Evolutionary conservation across 1,140 invertebrate genomes (phyloP), one percentile per base, ranked within the genome.

Genomic region (Oryctes rhinoceros): DNA sequence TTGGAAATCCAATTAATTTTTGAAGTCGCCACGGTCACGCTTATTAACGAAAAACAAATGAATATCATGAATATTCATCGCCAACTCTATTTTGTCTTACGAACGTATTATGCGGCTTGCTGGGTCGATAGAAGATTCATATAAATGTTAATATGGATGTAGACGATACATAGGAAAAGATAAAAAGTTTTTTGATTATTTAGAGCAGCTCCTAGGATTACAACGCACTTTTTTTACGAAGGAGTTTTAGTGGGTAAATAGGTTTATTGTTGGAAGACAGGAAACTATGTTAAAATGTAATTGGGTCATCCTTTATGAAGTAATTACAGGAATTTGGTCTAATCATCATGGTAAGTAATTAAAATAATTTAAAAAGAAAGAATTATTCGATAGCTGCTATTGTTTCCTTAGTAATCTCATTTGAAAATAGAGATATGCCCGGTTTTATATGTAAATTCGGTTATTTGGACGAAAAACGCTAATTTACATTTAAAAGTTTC

Each of bases 101-200:
- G 13, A 59, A 59, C 53, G 53, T 59, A n/a, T n/a, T n/a, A 3
- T 18, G 53, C 15, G n/a, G 18, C n/a, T 18, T 59, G 39, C 76
- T 78, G 10, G 59, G 65, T 79, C 78, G 71, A 77, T 81, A 75
- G 13, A 75, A 81, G 77, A 78, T 78, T 75, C 78, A 81, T 81
- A 79, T 81, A 81, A 76, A 81, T 81, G 77, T 81, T 78, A 81
- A 81, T 81, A 78, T 78, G 15, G 13, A 59, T 53, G 10, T n/a
- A 15, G 49, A 44, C 39, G 39, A 44, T 44, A 30, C 24, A 44
- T 44, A 44, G 39, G 39, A 3, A 44, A 44, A 44, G 39, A 59
- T 59, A 59, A 59, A 59, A 18, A 3, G 3, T 20, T 59, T 15
- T 15, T 59, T 59, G 53, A 18, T n/a, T 59, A 0, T 59, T 59